Base-by-base conservation (phyloP, 2,113 vertebrate genomes). In the Osmerus eperlanus region DNA sequence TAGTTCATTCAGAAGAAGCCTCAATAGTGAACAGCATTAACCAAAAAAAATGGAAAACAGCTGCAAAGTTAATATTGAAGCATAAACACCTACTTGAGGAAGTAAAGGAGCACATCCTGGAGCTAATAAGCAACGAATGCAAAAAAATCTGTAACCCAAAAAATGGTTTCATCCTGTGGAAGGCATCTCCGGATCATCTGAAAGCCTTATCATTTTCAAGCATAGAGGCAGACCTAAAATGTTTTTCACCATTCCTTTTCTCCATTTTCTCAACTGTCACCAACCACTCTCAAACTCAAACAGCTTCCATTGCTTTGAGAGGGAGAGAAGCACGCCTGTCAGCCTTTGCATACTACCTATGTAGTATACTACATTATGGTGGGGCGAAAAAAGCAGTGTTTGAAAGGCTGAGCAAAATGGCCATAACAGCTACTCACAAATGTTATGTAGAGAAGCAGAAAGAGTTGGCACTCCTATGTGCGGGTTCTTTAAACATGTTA, bases 401-500 rank as follows among this genome's bases (percentile, higher is more conserved):
- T 69, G 23, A 69, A 58, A 36, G 58, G 5, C 58, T 71, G 36
- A 47, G 12, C 69, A 71, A 71, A 71, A 16, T 71, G 58, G 69
- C 14, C 19, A 62, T 71, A 4, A 23, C 29, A 16, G 60, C 69
- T 3, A 28, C 32, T 2, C 58, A 51, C 36, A 12, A 4, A 18
- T 21, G 41, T 71, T 11, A 55, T 18, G 19, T 51, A 3, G 56
- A 11, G 8, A 71, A 71, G 19, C 69, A 51, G 21, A 71, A 71
- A 25, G 59, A 71, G 41, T 21, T 47, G 19, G 36, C 59, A 25
- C 25, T 25, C 25, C 25, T 25, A 25, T 25, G 25, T 25, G 25
- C 25, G 25, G 25, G 25, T 25, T 25, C 25, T 25, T 25, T 25
- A 25, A 25, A 25, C 25, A 25, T 25, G 25, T 25, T 25, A 25